A percentile compares a stretch with the other conserved stretches of the same genome.
Conservation (phyloP, 2,888 invertebrate genomes). For the Labia minor region DNA sequence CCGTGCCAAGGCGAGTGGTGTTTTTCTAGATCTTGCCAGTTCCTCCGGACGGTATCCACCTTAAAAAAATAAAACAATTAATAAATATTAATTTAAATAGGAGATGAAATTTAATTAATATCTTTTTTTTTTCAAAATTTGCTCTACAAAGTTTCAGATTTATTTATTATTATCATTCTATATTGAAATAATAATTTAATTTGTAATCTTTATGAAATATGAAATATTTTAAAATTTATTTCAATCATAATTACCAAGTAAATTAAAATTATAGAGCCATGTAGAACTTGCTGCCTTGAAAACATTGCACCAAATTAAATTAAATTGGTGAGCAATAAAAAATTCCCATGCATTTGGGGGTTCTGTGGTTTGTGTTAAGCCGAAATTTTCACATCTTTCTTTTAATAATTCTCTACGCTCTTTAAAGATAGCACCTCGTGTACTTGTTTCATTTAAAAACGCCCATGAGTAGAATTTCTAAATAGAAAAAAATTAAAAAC, state of each 20-base stretch:
- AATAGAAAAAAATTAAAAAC: too few species aligned
- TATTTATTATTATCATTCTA: too few species aligned
- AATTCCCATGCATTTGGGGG: conserved; percentile 27
- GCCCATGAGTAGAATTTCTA: not conserved
- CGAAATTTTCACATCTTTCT: conserved; percentile 41
- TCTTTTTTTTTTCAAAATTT: too few species aligned
- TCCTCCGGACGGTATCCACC: conserved; percentile 25
- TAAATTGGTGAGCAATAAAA: conserved; percentile 25
- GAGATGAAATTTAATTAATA: too few species aligned
- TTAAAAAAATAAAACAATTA: too few species aligned
- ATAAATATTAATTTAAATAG: too few species aligned
- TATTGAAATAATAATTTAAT: too few species aligned
- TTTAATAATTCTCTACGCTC: conserved; percentile 39
- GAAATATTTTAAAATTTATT: too few species aligned
- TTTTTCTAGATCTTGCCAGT: conserved; percentile 23
- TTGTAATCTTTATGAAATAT: too few species aligned
- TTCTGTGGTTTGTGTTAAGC: conserved; percentile 34
- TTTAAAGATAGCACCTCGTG: conserved; percentile 22
- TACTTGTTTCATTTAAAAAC: not conserved
- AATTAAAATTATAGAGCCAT: conserved; percentile 27
- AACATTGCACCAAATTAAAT: conserved; percentile 27
- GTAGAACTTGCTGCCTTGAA: conserved; percentile 27
- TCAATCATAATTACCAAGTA: conserved; percentile 26
- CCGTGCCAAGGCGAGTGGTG: conserved; percentile 25
- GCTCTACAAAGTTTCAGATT: too few species aligned